phyloP scores from a whole-genome alignment of 2,113 vertebrate genomes.

The Peromyscus polionotus region DNA sequence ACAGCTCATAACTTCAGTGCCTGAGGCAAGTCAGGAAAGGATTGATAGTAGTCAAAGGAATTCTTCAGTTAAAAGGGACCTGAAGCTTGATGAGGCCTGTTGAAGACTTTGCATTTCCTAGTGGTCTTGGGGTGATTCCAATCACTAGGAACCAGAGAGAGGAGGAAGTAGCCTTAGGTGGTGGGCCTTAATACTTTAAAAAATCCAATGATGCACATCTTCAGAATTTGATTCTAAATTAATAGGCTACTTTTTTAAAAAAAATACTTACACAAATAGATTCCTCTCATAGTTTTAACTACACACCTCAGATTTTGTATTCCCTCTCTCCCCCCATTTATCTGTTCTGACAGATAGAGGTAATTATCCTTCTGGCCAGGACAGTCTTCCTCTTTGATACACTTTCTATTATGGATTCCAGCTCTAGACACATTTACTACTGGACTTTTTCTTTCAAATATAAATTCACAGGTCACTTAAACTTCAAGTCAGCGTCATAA shows the following conservation, averaged over 20 bases:
- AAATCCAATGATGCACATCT: background rate
- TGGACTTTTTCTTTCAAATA: background rate
- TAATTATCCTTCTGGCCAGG: background rate
- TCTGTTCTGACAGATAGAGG: background rate
- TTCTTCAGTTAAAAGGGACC: background rate
- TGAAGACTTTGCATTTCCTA: background rate
- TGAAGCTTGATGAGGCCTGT: background rate
- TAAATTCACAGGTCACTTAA: background rate
- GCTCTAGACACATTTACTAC: background rate
- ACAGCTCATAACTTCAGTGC: conserved; percentile 50
- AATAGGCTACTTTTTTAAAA: background rate
- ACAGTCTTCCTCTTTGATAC: background rate
- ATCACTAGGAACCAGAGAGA: background rate
- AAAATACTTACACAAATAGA: background rate
- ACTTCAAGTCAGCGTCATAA: background rate
- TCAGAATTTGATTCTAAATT: background rate
- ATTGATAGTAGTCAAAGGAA: background rate
- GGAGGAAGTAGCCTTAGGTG: background rate
- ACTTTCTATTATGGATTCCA: background rate
- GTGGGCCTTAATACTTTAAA: background rate
- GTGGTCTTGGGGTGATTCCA: background rate
- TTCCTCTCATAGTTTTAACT: background rate
- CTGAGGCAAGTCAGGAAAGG: background rate
- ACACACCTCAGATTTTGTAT: background rate
- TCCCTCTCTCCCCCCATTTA: background rate